These are phyloP conservation scores for Caenorhabditis imperialis DNA, from an alignment of 2,888 invertebrate species.

Conservation along the genomic window DNA sequence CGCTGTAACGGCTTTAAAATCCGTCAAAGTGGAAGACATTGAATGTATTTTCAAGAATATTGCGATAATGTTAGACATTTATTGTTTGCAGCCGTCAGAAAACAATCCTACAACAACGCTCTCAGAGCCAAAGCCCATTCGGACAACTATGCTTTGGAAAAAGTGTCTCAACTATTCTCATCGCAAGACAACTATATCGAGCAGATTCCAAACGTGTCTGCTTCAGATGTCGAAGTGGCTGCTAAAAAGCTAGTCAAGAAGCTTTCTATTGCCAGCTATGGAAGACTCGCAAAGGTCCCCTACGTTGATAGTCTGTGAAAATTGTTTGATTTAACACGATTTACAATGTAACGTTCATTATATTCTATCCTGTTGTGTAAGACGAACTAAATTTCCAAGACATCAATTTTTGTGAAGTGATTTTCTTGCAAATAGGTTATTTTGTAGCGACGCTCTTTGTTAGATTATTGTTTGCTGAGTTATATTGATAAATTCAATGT, in stretches of 20 bases:
- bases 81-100: conserved; percentile 51
- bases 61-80: neutral
- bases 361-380: no score
- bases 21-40: conserved; percentile 58
- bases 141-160: conserved; percentile 48
- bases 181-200: conserved; percentile 52
- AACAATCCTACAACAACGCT: conserved; percentile 54
- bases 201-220: conserved; percentile 46
- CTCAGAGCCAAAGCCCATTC: conserved; percentile 56
- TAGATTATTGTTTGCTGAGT: no score
- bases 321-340: no score
- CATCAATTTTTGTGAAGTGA: no score
- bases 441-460: no score
- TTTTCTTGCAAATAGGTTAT: no score
- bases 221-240: conserved; percentile 60
- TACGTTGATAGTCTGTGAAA: no score
- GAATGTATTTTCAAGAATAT: conserved; percentile 31
- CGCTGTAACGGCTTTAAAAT: conserved; percentile 65
- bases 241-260: conserved; percentile 57
- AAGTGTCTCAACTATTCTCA: conserved; percentile 53
- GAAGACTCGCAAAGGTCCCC: conserved; percentile 61
- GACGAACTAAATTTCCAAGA: no score
- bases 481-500: no score
- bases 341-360: no score
- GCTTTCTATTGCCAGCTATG: conserved; percentile 63